Evolutionary conservation across 2,797 vertebrate species (phyloP).

Genomic region (Anguilla megastoma): DNA sequence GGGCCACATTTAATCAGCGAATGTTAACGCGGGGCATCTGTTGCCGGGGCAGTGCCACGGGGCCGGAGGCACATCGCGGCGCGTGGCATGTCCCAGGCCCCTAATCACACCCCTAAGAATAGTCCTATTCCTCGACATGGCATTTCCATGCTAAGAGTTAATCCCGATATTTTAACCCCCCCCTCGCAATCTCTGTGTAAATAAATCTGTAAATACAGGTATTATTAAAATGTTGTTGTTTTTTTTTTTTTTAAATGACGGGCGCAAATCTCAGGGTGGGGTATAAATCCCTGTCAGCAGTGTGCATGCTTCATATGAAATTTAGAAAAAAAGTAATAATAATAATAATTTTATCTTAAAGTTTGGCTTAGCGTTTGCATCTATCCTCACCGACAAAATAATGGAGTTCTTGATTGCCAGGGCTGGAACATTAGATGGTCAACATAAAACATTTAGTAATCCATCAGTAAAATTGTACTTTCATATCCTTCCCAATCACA

Average conservation of each 20-base stretch:
- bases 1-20: conserved; percentile 77
- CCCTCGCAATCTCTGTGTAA: conserved; percentile 70
- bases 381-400: conserved; percentile 25
- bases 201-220: conserved; percentile 66
- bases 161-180: conserved; percentile 76
- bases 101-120: conserved; percentile 73
- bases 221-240: conserved; percentile 66
- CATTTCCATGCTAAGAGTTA: conserved; percentile 65
- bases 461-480: conserved; percentile 51
- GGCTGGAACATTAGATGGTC: conserved; percentile 42
- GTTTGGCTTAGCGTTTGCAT: conserved; percentile 35
- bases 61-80: conserved; percentile 58
- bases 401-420: conserved; percentile 21
- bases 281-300: conserved; percentile 61
- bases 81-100: conserved; percentile 69
- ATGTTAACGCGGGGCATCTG: conserved; percentile 81
- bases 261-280: conserved; percentile 62
- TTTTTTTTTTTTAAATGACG: conserved; percentile 59
- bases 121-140: conserved; percentile 64
- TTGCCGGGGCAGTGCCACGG: conserved; percentile 53
- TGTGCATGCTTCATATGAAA: conserved; percentile 52
- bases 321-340: conserved; percentile 45
- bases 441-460: conserved; percentile 48
- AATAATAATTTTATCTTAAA: conserved; percentile 52
- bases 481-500: conserved; percentile 38